phyloP scores from a whole-genome alignment of 2,113 vertebrate genomes.

The Aphelocoma coerulescens region DNA sequence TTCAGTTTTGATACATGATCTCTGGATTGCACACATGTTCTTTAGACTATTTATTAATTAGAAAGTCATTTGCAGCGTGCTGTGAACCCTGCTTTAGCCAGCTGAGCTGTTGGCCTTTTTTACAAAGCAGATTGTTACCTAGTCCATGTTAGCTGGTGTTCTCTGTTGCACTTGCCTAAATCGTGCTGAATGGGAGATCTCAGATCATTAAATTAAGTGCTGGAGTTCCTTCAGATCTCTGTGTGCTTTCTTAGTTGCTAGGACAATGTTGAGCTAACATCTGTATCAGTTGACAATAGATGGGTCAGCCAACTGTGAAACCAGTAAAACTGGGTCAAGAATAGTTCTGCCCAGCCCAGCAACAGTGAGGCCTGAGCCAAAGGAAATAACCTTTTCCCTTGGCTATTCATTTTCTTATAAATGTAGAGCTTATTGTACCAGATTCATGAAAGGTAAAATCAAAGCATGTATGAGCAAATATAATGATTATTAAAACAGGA shows the following conservation, averaged over 20 bases:
- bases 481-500: constrained; percentile 41
- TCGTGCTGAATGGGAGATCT: neutral
- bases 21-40: neutral
- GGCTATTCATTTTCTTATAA: constrained; percentile 23
- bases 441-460: constrained; percentile 22
- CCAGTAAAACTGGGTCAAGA: constrained; percentile 36
- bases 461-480: constrained; percentile 15
- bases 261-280: constrained; percentile 27
- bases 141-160: neutral
- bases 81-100: neutral
- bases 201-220: neutral
- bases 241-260: constrained; percentile 58
- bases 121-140: neutral
- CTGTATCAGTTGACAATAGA: constrained; percentile 3
- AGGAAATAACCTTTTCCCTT: constrained; percentile 41
- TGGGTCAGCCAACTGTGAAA: constrained; percentile 58
- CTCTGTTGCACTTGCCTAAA: neutral
- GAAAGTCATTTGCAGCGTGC: neutral
- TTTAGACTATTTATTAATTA: neutral
- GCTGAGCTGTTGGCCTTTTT: neutral
- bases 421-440: neutral
- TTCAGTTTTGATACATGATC: neutral
- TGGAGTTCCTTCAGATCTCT: constrained; percentile 22
- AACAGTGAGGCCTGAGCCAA: constrained; percentile 1
- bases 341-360: constrained; percentile 30